Base-by-base conservation (phyloP, 2,888 invertebrate species). In the Drosophila paranaensis region DNA sequence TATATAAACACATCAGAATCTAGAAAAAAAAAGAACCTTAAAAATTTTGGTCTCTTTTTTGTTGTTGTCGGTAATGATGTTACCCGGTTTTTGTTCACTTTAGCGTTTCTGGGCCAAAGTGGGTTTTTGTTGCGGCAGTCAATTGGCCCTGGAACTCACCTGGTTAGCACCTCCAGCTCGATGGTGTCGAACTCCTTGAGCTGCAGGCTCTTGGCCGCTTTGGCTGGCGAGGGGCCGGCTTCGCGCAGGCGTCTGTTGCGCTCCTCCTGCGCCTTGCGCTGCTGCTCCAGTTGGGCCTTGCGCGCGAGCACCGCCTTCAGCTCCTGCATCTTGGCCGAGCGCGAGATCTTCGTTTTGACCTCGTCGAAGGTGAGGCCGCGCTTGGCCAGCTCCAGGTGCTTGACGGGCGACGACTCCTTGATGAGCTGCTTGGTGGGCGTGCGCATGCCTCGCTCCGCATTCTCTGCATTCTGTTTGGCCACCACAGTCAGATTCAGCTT, bases 81-180 rank as follows among this genome's bases (percentile, higher is more conserved):
- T 90, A 84, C 81, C 88, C 80, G 81, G 80, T 88, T 82, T 82
- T 85, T 87, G 74, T 82, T 83, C 77, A 85, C 69, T 62, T 54
- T 39, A 39, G 39, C 67, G 56, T 82, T 84, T 88, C 82, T 82
- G 86, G 88, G 88, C 84, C 88, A 85, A 43, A 33, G 20, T 51
- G 58, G 54, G 54, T 13, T 46, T 43, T 64, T 82, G 71, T 84
- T 86, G 81, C 57, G 79, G 88, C 70, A 87, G 55, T 42, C 30
- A 20, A 33, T 48, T 27, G 25, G 40, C 11, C 25, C 4, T 35
- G 57, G 13, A 56, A 66, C 81, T 93, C 92, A 96, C 96, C 97
- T 97, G 75, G 94, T 93, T 68, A 95, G 94, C 89, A 97, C 94
- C 93, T 96, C 96, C 91, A 97, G 93, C 93, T 96, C 95, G 90